Conservation (phyloP, 2,113 vertebrate genomes). For the Perognathus longimembris region DNA sequence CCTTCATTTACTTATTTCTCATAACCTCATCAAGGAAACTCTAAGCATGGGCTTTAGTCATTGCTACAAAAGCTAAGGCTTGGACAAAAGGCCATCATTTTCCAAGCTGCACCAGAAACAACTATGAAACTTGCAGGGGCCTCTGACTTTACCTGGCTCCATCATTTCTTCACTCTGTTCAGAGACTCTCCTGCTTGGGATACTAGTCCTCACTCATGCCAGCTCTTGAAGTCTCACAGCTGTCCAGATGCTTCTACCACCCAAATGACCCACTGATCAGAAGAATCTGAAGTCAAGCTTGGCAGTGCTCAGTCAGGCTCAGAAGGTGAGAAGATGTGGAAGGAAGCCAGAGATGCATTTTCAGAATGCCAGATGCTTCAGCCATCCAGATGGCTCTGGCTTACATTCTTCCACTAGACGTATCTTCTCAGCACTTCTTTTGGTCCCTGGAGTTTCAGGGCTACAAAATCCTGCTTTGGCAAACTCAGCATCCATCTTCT, state of each 20-base stretch:
- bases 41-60: neutral
- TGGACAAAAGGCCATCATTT: neutral
- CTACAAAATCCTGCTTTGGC: neutral
- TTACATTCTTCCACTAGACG: neutral
- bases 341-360: neutral
- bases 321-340: neutral
- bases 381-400: neutral
- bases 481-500: neutral
- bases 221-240: neutral
- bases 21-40: neutral
- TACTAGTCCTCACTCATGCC: accelerated
- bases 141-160: neutral
- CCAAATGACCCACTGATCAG: neutral
- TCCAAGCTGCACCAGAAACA: neutral
- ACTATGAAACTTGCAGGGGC: neutral
- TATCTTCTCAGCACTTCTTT: neutral
- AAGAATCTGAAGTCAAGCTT: neutral
- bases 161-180: neutral
- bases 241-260: neutral
- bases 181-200: neutral
- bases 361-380: neutral
- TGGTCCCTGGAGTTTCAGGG: neutral
- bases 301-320: neutral
- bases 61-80: neutral
- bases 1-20: neutral